A percentile compares a stretch with the other conserved stretches of the same genome.
Conservation (phyloP, 64 coral and sea anemone species). For the Pocillopora damicornis region DNA sequence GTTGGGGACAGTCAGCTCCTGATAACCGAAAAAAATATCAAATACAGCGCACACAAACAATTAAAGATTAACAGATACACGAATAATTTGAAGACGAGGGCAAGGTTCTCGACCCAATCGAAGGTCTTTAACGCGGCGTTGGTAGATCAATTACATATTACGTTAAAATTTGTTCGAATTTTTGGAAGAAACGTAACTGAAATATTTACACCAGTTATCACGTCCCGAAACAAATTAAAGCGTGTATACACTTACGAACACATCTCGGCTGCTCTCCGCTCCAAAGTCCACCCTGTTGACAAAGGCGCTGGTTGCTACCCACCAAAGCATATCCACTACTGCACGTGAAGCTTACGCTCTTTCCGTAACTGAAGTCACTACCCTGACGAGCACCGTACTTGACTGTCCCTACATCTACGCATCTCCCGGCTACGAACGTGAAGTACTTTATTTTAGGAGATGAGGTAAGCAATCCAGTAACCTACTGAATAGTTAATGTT, state of each 20-base stretch:
- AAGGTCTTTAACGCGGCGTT: too few species aligned
- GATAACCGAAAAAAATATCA: neutral
- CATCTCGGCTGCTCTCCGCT: conserved; percentile 66
- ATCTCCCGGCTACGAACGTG: conserved; percentile 64
- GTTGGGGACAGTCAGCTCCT: conserved; percentile 83
- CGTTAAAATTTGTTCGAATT: too few species aligned
- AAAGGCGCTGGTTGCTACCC: conserved; percentile 49
- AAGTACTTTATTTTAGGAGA: neutral
- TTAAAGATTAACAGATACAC: neutral
- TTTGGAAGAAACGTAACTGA: too few species aligned
- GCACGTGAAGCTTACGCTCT: conserved; percentile 65
- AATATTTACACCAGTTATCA: too few species aligned
- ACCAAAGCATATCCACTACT: conserved; percentile 55
- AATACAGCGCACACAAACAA: neutral
- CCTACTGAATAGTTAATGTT: too few species aligned
- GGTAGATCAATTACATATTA: too few species aligned
- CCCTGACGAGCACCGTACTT: conserved; percentile 52
- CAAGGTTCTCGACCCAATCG: neutral
- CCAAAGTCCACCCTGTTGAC: conserved; percentile 70
- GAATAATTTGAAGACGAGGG: neutral
- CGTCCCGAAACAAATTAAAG: neutral
- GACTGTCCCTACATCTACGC: conserved; percentile 63
- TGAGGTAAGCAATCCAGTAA: neutral
- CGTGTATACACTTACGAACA: conserved; percentile 61
- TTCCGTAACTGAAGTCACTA: conserved; percentile 62